Percentiles rank a stretch among this genome's conserved stretches.
Evolutionary conservation across 2,113 vertebrate species (phyloP).

Genomic region (Perca fluviatilis): DNA sequence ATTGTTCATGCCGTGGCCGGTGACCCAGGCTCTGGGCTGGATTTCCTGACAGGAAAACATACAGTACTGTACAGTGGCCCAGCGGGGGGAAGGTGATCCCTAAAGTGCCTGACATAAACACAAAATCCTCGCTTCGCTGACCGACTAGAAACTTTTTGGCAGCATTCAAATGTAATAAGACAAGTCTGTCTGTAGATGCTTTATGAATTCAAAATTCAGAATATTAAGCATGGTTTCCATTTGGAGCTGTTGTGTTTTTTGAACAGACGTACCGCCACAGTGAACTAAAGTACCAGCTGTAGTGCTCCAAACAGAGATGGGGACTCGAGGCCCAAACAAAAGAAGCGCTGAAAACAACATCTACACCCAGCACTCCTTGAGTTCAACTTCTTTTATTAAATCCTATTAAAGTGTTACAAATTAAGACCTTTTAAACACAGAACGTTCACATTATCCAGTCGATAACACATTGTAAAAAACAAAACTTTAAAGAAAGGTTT

Average conservation of each 20-base stretch:
- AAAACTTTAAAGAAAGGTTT: constrained; percentile 17
- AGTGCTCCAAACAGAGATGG: no score
- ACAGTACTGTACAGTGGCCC: background rate
- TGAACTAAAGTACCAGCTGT: no score
- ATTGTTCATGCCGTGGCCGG: constrained; percentile 35
- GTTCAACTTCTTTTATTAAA: constrained; percentile 54
- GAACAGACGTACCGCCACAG: no score
- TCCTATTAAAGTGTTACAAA: constrained; percentile 42
- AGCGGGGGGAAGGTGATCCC: background rate
- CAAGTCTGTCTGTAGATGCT: background rate
- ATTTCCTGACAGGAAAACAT: constrained; percentile 65
- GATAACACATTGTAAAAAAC: constrained; percentile 32
- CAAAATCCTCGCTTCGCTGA: background rate
- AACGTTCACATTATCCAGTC: constrained; percentile 68
- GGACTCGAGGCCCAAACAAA: no score
- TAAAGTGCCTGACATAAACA: background rate
- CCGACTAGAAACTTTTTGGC: background rate
- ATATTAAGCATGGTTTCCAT: background rate
- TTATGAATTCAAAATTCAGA: background rate
- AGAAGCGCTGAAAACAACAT: background rate
- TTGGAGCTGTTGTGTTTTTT: no score
- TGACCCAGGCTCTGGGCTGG: background rate
- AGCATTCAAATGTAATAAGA: background rate
- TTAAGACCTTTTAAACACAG: constrained; percentile 15
- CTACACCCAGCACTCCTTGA: background rate